Evolutionary conservation across 2,113 vertebrate genomes (phyloP), one percentile per base, ranked within the genome.

Genomic region (Vulpes vulpes): DNA sequence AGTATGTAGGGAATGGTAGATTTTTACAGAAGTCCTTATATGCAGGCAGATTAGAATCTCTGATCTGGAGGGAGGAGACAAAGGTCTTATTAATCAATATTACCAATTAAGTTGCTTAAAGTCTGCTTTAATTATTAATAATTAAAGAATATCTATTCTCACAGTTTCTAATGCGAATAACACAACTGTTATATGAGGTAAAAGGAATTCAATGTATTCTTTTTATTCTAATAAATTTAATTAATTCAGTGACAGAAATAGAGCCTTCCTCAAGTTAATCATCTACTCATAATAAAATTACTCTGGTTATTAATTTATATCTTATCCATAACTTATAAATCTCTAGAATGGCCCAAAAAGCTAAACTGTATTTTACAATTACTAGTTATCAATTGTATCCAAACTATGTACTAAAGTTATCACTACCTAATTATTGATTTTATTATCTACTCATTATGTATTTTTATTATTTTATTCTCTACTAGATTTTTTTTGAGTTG

Each of bases 1-100:
- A 99, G 98, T 99, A 99, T 0, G 99, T 99, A 65, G 99, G 99
- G 96, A 99, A 99, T 0, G 99, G 99, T 19, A 99, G 99, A 64
- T 97, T 98, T 98, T 98, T 98, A 97, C 98, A 97, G 9, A 98
- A 97, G 89, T 99, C 97, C 38, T 93, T 98, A 94, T 98, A 98
- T 30, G 59, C 95, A 5, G 99, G 99, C 79, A 99, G 98, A 2
- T 62, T 12, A 7, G 99, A 99, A 84, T 99, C 99, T 97, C 17
- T 99, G 90, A 99, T 97, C 99, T 99, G 96, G 91, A 96, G 87
- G 53, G 98, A 16, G 38, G 43, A 96, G 74, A 2, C 91, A 80
- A 89, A 81, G 19, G 57, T 3, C 0, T 74, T 67, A 91, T 95
- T 96, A 98, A 82, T 85, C 95, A 92, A 87, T 73, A 27, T 16